These are phyloP conservation scores for Cranoglanis bouderius DNA, from an alignment of 2,113 vertebrate genomes.

Conservation along the genomic window DNA sequence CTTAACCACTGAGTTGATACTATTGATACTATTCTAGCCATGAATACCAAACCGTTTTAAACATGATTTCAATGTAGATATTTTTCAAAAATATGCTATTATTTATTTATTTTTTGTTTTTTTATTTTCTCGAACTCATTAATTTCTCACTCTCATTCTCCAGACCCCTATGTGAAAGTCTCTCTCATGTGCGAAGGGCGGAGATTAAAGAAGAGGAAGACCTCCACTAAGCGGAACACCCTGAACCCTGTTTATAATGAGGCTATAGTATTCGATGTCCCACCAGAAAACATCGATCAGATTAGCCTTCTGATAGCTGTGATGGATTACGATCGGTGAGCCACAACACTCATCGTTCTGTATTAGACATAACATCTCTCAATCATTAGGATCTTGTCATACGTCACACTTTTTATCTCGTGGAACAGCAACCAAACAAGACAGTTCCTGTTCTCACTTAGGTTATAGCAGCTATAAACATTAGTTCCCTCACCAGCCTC, in stretches of 20 bases:
- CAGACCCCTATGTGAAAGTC: constrained; percentile 99
- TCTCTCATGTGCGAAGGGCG: constrained; percentile 97
- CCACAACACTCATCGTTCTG: constrained; percentile 7
- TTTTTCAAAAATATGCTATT: neutral
- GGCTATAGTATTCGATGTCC: constrained; percentile 99
- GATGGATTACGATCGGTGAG: constrained; percentile 99
- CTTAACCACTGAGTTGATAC: no score
- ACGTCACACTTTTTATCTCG: neutral
- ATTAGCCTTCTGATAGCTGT: constrained; percentile 97
- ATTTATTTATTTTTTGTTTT: neutral
- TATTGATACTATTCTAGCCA: neutral
- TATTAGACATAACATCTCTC: neutral
- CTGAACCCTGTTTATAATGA: constrained; percentile 98
- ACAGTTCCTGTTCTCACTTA: neutral
- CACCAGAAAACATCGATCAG: constrained; percentile 96
- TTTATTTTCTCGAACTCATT: neutral
- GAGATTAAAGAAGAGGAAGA: constrained; percentile 97
- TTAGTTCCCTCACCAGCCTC: neutral
- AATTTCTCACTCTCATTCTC: constrained; percentile 38
- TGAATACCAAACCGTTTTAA: neutral
- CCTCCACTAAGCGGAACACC: constrained; percentile 97
- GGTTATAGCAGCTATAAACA: neutral
- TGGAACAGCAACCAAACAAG: neutral
- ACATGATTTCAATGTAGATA: neutral
- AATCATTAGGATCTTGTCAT: neutral